These are phyloP conservation scores for Idaea biselata DNA, from an alignment of 2,888 invertebrate species.

Conservation along the genomic window DNA sequence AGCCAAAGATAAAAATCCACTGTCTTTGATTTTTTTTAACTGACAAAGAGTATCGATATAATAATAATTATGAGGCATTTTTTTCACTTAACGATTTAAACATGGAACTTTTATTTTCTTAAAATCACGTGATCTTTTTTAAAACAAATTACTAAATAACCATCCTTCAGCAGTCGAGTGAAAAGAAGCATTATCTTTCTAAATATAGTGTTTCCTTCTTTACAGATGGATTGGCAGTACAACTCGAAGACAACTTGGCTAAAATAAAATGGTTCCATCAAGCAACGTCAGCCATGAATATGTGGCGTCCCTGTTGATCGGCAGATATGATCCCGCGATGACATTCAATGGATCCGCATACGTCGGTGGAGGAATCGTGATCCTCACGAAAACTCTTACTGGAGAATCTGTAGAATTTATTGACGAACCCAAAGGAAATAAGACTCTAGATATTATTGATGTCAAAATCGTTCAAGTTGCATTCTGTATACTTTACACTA, in stretches of 20 bases:
- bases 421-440: constrained; percentile 66
- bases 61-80: too few relatives aligned
- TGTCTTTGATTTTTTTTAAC: too few relatives aligned
- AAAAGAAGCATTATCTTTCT: not conserved
- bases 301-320: constrained; percentile 36
- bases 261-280: constrained; percentile 46
- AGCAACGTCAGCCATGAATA: constrained; percentile 43
- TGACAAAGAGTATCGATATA: too few relatives aligned
- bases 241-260: constrained; percentile 22
- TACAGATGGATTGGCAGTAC: constrained; percentile 60
- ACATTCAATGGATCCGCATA: constrained; percentile 57
- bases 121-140: too few relatives aligned
- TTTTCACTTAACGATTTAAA: too few relatives aligned
- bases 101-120: too few relatives aligned
- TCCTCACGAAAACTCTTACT: constrained; percentile 67
- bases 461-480: constrained; percentile 85
- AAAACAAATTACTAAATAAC: too few relatives aligned
- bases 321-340: constrained; percentile 57
- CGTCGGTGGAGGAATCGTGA: constrained; percentile 58
- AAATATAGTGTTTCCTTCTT: constrained; percentile 36
- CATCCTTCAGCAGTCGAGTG: too few relatives aligned
- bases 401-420: constrained; percentile 70
- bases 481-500: constrained; percentile 87
- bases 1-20: too few relatives aligned
- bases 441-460: constrained; percentile 81